Evolutionary conservation across 2,113 vertebrate genomes (phyloP), one percentile per base, ranked within the genome.

Genomic region (Protobothrops mucrosquamatus): DNA sequence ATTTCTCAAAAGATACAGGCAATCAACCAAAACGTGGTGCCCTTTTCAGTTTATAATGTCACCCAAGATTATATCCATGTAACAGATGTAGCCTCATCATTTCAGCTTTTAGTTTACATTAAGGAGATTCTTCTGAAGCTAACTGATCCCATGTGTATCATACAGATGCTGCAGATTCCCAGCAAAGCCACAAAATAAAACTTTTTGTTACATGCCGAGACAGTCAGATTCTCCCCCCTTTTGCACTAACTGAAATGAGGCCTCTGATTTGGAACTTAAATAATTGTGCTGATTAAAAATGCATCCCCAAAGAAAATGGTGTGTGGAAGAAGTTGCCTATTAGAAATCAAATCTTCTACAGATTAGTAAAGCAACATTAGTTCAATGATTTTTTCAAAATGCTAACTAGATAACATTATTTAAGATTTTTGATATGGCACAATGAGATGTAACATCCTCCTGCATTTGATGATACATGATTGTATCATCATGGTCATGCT

Each of bases 41-140:
- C 96, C 97, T 97, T 97, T 97, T 96, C 96, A 96, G 96, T 97
- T 97, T 97, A 96, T 97, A 97, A 97, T 97, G 97, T 94, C 97
- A 97, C 94, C 94, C 95, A 96, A 97, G 97, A 96, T 95, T 96
- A 96, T 95, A 89, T 93, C 95, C 95, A 14, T 94, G 93, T 95
- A 97, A 95, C 97, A 97, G 96, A 97, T 97, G 96, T 95, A 93
- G 94, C 96, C 93, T 92, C 93, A 97, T 96, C 95, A 95, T 95
- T 97, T 95, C 94, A 97, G 95, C 34, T 93, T 96, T 96, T 95
- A 94, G 93, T 93, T 95, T 94, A 92, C 92, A 94, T 95, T 94
- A 92, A 81, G 95, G 94, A 95, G 94, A 92, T 96, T 96, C 88
- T 94, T 96, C 95, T 94, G 91, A 94, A 90, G 94, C 96, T 95